Percentiles rank a stretch among this genome's conserved stretches.
Evolutionary conservation across 2,113 vertebrate genomes (phyloP).

Genomic region (Caranx ignobilis): DNA sequence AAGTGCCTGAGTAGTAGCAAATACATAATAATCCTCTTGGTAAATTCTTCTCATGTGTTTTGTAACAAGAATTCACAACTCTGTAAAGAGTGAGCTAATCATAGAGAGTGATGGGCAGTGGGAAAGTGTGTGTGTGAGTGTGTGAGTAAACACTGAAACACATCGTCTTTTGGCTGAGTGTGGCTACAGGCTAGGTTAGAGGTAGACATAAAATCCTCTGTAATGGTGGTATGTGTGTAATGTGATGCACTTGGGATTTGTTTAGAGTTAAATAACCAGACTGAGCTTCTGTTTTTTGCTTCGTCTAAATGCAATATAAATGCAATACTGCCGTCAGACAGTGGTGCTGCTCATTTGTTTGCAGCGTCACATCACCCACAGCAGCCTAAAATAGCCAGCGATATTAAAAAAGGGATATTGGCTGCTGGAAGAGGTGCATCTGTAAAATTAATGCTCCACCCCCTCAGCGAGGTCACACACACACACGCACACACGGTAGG

Average conservation of each 20-base stretch:
- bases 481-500: neutral
- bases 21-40: neutral
- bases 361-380: neutral
- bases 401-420: neutral
- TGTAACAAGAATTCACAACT: neutral
- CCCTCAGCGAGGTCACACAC: neutral
- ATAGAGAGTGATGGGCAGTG: neutral
- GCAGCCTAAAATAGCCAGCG: neutral
- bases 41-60: conserved; percentile 1
- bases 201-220: neutral
- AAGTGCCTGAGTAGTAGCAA: conserved; percentile 18
- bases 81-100: neutral
- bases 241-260: neutral
- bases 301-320: neutral
- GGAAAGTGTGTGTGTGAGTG: too few species aligned
- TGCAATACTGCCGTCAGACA: neutral
- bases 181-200: neutral
- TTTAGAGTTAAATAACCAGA: neutral
- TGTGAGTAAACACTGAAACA: neutral
- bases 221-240: neutral
- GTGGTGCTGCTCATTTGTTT: neutral
- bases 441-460: neutral
- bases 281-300: neutral
- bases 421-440: neutral
- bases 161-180: neutral